Evolutionary conservation across 2,888 invertebrate genomes (phyloP), one percentile per base, ranked within the genome.

Genomic region (Lordiphosa andalusiaca): DNA sequence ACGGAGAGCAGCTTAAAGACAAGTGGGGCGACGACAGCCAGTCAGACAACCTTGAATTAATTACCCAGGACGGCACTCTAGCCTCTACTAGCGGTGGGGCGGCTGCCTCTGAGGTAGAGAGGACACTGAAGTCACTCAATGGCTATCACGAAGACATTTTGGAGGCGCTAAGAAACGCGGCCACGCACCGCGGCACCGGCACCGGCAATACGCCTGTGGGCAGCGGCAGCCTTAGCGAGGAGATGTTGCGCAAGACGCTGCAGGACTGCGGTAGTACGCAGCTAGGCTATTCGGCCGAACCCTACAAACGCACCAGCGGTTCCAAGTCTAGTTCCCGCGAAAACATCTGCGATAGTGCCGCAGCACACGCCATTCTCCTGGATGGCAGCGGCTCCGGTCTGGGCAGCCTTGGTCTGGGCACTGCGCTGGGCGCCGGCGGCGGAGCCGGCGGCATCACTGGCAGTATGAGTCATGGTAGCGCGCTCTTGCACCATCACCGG

Each of bases 141-240:
- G 97, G 96, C 39, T 97, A 97, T 90, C 97, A 97, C 89, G 97
- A 96, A 86, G 95, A 96, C 87, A 95, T 97, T 81, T 92, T 97
- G 73, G 96, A 96, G 88, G 96, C 96, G n/a, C 90, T 97, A 78
- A 93, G 96, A 73, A 95, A 93, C 72, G 96, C 96, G 9, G 95
- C 95, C 21, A 91, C 90, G 39, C 95, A 94, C 85, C 92, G 94
- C 12, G 90, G 93, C 87, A 88, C 93, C 85, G 92, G 92, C 47
- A 90, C 91, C 44, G 90, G 91, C 40, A 91, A 92, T 42, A 91
- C 92, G 16, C 92, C 93, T 33, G 92, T 93, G 16, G 92, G 93
- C 49, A 93, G 93, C 77, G 92, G 92, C 58, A 92, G 92, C 69
- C 91, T 93, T 19, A 93, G 93, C 80, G 93, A 94, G 80, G 94